Conservation (phyloP, 2,797 vertebrate species). For the Pipistrellus pipistrellus region DNA sequence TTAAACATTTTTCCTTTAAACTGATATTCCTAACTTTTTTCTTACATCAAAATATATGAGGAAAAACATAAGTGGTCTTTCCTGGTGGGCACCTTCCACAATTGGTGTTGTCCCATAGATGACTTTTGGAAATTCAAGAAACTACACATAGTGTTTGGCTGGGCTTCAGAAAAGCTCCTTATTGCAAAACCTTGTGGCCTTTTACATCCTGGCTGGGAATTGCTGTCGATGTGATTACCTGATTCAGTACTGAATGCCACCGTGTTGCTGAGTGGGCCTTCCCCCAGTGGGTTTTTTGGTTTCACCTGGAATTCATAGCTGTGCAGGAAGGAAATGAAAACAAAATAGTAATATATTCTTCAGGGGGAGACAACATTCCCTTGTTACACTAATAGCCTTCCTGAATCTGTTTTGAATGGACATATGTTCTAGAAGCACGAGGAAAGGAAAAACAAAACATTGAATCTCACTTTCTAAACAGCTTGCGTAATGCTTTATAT, state of each 20-base stretch:
- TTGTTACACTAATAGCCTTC: neutral
- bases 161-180: neutral
- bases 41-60: conserved; percentile 38
- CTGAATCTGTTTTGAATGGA: conserved; percentile 40
- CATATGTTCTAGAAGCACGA: conserved; percentile 10
- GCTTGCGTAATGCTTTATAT: conserved; percentile 23
- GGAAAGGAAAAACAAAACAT: neutral
- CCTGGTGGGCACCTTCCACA: neutral
- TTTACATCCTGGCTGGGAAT: neutral
- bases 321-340: conserved; percentile 77
- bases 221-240: conserved; percentile 88
- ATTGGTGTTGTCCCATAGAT: neutral
- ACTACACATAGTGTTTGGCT: neutral
- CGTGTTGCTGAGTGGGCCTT: conserved; percentile 93
- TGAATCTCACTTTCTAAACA: conserved; percentile 43
- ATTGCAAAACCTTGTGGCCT: neutral
- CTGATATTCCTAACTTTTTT: neutral
- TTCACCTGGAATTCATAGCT: conserved; percentile 98
- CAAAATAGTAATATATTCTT: conserved; percentile 49
- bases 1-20: neutral
- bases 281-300: conserved; percentile 95
- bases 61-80: neutral
- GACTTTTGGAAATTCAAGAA: conserved; percentile 8
- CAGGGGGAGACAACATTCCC: conserved; percentile 13
- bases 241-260: conserved; percentile 98